Percentiles rank a stretch among this genome's conserved stretches.
Conservation (phyloP, 2,113 vertebrate species). For the Lagopus muta region DNA sequence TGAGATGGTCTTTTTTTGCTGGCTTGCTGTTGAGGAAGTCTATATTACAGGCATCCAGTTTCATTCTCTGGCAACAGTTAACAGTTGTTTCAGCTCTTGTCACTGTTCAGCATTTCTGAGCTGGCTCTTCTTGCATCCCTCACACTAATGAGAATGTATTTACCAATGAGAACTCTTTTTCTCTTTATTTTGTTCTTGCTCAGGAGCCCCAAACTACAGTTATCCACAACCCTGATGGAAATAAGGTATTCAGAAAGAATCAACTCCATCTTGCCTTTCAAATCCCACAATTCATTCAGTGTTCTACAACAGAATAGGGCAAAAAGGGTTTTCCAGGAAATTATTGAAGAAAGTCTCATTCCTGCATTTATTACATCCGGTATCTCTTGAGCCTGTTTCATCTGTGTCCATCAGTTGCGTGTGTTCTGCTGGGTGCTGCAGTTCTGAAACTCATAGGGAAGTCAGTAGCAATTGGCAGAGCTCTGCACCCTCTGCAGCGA, state of each 20-base stretch:
- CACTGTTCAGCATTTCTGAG: constrained; percentile 66
- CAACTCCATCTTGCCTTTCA: constrained; percentile 71
- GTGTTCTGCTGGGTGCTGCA: neutral
- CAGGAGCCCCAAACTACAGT: constrained; percentile 99
- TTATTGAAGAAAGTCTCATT: neutral
- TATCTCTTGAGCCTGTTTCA: constrained; percentile 1
- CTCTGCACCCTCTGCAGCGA: neutral
- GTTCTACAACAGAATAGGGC: constrained; percentile 24
- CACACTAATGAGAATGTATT: constrained; percentile 60
- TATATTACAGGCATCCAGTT: constrained; percentile 45
- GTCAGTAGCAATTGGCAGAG: neutral
- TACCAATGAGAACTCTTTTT: constrained; percentile 80
- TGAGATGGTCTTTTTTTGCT: constrained; percentile 42
- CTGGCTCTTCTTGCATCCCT: constrained; percentile 70
- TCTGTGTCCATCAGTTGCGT: neutral
- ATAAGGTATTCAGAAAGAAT: constrained; percentile 92
- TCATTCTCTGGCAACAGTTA: constrained; percentile 60
- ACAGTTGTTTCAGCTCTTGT: constrained; percentile 72
- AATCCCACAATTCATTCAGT: constrained; percentile 69
- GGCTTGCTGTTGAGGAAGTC: constrained; percentile 40
- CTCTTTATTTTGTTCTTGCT: constrained; percentile 85
- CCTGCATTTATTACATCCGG: neutral
- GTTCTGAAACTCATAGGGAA: neutral
- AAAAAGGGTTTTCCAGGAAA: neutral
- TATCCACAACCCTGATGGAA: constrained; percentile 99